phyloP scores from a whole-genome alignment of 2,113 vertebrate genomes.

The Rhea americana region DNA sequence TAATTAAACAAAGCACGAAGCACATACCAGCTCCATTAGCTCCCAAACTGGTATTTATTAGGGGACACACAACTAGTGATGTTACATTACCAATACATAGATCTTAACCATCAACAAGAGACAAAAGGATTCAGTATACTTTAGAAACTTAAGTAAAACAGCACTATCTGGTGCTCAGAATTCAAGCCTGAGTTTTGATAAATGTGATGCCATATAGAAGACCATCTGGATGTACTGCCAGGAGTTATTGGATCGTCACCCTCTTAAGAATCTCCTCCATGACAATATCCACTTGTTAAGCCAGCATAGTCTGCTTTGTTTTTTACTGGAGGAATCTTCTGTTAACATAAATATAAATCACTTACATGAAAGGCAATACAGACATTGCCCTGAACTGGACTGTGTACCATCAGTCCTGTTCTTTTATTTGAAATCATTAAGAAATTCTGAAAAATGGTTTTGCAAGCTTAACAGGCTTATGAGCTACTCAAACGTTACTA shows the following conservation, averaged over 20 bases:
- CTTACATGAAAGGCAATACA: not conserved
- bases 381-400: not conserved
- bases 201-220: rapidly evolving
- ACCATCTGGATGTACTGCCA: not conserved
- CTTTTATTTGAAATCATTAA: not conserved
- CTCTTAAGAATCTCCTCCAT: not conserved
- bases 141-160: not conserved
- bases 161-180: not conserved
- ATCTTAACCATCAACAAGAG: not conserved
- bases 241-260: not conserved
- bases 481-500: not conserved
- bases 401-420: not conserved
- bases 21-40: not conserved
- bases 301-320: not conserved
- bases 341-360: not conserved
- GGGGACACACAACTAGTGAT: not conserved
- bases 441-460: not conserved
- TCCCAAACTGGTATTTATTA: not conserved
- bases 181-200: not conserved
- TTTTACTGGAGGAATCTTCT: not conserved
- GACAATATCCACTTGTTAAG: not conserved
- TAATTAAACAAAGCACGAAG: not conserved
- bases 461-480: not conserved
- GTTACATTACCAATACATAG: not conserved
- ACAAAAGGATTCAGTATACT: rapidly evolving